Evolutionary conservation across 2,888 invertebrate genomes (phyloP).

Genomic region (Sepioteuthis lessoniana): DNA sequence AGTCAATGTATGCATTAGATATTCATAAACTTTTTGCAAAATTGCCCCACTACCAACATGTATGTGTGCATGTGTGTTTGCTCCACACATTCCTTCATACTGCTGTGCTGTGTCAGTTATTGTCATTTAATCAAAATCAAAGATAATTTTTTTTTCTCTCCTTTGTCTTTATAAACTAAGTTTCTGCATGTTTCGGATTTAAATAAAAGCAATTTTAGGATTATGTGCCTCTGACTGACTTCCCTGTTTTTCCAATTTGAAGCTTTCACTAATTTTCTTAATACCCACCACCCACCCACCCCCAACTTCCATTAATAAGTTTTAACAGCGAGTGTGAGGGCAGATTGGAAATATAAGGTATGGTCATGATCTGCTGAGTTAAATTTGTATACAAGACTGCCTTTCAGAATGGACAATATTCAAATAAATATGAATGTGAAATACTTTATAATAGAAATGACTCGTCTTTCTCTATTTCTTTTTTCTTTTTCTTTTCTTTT

Average conservation of each 20-base stretch:
- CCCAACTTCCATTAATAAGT: not conserved
- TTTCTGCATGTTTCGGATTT: not conserved
- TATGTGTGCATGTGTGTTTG: not conserved
- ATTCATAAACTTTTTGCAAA: not conserved
- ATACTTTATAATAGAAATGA: not conserved
- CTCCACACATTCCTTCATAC: not conserved
- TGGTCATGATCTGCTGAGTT: not conserved
- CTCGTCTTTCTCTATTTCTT: not conserved
- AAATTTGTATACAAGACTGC: not conserved
- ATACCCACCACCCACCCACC: not conserved
- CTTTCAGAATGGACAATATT: constrained; percentile 24
- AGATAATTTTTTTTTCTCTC: not conserved
- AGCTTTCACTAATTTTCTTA: not conserved
- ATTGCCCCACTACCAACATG: not conserved
- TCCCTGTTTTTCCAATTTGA: not conserved
- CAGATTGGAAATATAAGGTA: not conserved
- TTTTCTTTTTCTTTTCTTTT: not conserved
- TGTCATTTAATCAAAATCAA: not conserved
- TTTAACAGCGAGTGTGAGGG: not conserved
- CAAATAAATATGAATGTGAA: not conserved
- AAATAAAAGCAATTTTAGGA: not conserved
- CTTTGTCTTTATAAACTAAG: not conserved
- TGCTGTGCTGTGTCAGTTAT: not conserved
- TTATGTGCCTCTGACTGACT: constrained; percentile 33
- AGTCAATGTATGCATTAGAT: not conserved